These are phyloP conservation scores for Drosophila neotestacea DNA, from an alignment of 2,888 invertebrate species.

Conservation along the genomic window DNA sequence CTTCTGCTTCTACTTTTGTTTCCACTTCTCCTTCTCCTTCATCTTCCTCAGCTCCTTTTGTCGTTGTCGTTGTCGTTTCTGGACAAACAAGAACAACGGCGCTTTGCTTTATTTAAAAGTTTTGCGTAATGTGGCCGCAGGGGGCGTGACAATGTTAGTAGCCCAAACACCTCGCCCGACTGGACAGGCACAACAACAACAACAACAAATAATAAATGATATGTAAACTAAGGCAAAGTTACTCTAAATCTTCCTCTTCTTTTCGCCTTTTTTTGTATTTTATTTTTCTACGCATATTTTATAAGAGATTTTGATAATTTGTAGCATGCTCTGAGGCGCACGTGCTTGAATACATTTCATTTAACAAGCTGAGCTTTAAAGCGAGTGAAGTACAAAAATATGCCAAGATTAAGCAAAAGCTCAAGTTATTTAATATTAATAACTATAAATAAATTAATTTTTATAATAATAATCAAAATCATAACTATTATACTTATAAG, in stretches of 20 bases:
- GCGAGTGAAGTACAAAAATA: background rate
- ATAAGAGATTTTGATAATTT: slow-evolving; percentile 49
- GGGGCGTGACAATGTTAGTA: slow-evolving; percentile 64
- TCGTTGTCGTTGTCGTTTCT: slow-evolving; percentile 14
- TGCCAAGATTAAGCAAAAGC: background rate
- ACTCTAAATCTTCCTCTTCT: slow-evolving; percentile 43
- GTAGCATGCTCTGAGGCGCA: slow-evolving; percentile 41
- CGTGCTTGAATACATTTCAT: slow-evolving; percentile 18
- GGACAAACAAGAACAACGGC: slow-evolving; percentile 24
- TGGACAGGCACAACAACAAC: slow-evolving; percentile 34
- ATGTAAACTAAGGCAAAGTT: slow-evolving; percentile 76
- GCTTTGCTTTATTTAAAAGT: slow-evolving; percentile 74
- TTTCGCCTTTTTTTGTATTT: background rate
- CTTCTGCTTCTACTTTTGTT: slow-evolving; percentile 34
- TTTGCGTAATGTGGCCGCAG: slow-evolving; percentile 66
- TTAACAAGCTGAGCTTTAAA: slow-evolving; percentile 19
- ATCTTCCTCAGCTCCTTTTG: background rate
- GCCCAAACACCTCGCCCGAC: slow-evolving; percentile 60
- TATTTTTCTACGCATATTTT: slow-evolving; percentile 32
- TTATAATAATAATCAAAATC: too few species aligned
- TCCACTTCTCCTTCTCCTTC: slow-evolving; percentile 15
- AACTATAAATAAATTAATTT: too few species aligned
- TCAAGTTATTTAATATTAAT: background rate
- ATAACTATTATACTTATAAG: too few species aligned
- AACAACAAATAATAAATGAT: slow-evolving; percentile 71